Evolutionary conservation across 2,888 invertebrate species (phyloP).

Genomic region (Apamea anceps): DNA sequence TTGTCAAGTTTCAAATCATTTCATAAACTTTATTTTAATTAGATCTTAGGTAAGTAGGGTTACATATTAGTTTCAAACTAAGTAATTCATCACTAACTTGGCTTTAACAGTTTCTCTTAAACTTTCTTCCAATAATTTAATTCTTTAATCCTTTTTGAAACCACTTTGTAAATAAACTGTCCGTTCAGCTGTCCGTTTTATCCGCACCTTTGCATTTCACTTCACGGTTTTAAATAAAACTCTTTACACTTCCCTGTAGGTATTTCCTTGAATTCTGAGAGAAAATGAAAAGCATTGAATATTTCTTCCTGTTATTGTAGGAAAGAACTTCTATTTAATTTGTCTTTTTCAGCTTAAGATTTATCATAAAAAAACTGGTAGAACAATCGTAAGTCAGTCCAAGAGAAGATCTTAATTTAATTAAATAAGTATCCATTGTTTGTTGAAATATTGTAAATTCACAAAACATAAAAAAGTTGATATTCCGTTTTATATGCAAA

Average conservation of each 20-base stretch:
- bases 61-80: neutral
- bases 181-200: constrained; percentile 39
- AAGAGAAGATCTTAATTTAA: neutral
- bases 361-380: neutral
- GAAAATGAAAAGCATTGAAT: constrained; percentile 5
- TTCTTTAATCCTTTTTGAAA: constrained; percentile 20
- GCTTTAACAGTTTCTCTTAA: neutral
- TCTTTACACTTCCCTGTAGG: neutral
- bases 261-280: constrained; percentile 12
- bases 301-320: neutral
- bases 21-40: neutral
- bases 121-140: constrained; percentile 10
- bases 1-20: neutral
- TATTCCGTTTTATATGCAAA: neutral
- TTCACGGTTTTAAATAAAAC: constrained; percentile 31
- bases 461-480: neutral
- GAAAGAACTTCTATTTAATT: neutral
- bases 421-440: neutral
- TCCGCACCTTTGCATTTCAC: constrained; percentile 25
- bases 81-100: neutral
- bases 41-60: neutral
- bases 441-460: neutral
- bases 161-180: constrained; percentile 23
- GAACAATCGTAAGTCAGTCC: neutral
- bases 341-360: neutral